Evolutionary conservation across 2,797 vertebrate species (phyloP).

Genomic region (Chaenodraco wilsoni): DNA sequence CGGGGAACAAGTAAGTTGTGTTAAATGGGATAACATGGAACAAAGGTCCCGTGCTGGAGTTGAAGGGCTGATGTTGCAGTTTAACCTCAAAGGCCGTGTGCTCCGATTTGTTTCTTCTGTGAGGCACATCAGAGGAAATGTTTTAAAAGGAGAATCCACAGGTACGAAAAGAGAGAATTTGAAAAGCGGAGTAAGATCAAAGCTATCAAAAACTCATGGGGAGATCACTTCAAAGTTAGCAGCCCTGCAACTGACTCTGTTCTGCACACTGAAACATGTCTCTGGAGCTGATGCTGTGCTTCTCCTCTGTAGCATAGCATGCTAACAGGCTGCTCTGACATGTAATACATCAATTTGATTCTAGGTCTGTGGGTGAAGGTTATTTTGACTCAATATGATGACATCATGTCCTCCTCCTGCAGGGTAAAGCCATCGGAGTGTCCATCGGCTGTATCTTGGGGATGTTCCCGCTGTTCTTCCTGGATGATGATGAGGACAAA

Average conservation of each 20-base stretch:
- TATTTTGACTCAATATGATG: neutral
- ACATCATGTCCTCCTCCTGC: conserved; percentile 2
- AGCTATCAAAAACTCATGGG: neutral
- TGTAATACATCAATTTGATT: neutral
- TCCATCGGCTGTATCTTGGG: conserved; percentile 94
- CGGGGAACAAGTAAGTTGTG: no score
- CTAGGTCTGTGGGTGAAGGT: no score
- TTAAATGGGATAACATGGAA: no score
- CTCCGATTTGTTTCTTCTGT: no score
- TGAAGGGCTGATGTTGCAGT: no score
- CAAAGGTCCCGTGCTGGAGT: no score
- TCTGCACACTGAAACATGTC: no score
- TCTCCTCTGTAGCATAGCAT: no score
- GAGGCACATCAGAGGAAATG: neutral
- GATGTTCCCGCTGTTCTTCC: conserved; percentile 96
- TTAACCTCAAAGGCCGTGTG: no score
- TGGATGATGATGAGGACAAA: conserved; percentile 82
- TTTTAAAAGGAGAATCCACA: neutral
- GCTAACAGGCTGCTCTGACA: neutral
- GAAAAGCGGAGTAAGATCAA: neutral
- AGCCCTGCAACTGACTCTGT: neutral
- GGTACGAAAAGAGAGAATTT: neutral
- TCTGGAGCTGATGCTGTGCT: neutral
- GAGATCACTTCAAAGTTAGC: neutral
- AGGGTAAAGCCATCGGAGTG: conserved; percentile 97